Evolutionary conservation across 2,797 vertebrate species (phyloP).

Genomic region (Falco peregrinus): DNA sequence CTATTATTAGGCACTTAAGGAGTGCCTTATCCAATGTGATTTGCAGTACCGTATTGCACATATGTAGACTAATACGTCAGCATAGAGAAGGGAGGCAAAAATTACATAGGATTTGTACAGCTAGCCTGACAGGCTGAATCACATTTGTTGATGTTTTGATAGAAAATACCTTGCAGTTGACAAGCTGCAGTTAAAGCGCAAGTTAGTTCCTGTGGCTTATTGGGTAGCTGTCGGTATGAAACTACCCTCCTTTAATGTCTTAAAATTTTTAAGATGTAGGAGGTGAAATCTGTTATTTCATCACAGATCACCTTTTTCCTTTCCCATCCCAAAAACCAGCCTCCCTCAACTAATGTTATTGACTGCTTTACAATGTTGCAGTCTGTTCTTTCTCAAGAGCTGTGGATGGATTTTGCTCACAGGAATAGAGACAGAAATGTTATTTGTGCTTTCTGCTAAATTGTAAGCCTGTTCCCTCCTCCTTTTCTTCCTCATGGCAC

Average conservation of each 20-base stretch:
- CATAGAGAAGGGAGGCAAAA: background rate
- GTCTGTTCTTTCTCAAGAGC: background rate
- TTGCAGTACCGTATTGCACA: background rate
- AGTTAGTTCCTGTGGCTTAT: background rate
- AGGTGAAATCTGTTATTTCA: background rate
- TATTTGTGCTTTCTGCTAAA: constrained; percentile 27
- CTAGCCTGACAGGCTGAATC: background rate
- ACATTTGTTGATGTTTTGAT: constrained; percentile 23
- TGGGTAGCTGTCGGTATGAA: background rate
- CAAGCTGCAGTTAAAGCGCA: background rate
- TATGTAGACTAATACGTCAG: background rate
- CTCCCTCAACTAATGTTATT: background rate
- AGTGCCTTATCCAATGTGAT: background rate
- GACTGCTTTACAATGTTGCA: background rate
- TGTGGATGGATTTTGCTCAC: background rate
- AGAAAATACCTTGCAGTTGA: background rate
- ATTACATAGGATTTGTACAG: background rate
- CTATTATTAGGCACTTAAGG: background rate
- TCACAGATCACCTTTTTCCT: background rate
- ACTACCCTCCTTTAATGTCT: background rate
- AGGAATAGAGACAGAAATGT: background rate
- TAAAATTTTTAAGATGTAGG: background rate
- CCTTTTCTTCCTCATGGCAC: constrained; percentile 1
- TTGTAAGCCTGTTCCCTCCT: background rate
- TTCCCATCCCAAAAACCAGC: background rate